A percentile compares a stretch with the other conserved stretches of the same genome.
Evolutionary conservation across 2,113 vertebrate genomes (phyloP).

Genomic region (Saimiri boliviensis): DNA sequence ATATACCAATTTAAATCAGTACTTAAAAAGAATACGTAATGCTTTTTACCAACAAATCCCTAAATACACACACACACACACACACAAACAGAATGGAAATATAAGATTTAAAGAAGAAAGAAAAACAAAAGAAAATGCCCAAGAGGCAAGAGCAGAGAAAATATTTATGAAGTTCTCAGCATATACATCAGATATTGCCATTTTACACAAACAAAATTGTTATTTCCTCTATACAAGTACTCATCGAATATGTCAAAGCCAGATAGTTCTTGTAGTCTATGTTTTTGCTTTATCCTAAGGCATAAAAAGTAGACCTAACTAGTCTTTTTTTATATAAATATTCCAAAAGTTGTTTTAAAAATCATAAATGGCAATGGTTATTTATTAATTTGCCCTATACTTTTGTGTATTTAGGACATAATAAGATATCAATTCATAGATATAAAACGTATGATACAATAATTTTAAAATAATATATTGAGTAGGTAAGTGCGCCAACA

Average conservation of each 20-base stretch:
- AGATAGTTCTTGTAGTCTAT: neutral
- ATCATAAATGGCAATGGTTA: neutral
- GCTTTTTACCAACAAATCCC: neutral
- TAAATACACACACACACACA: neutral
- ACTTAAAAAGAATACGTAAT: neutral
- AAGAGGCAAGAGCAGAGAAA: slow-evolving; percentile 33
- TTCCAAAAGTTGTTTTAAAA: neutral
- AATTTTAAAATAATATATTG: neutral
- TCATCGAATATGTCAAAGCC: neutral
- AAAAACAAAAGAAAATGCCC: neutral
- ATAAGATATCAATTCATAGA: neutral
- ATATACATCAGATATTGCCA: neutral
- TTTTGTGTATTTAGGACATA: neutral
- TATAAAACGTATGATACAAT: neutral
- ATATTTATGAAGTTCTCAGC: neutral
- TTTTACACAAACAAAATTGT: neutral
- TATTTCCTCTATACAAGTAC: neutral
- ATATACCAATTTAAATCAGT: neutral
- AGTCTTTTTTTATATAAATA: neutral
- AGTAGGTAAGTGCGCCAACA: neutral
- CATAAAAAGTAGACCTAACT: neutral
- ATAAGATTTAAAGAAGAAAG: neutral
- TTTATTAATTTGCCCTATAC: neutral
- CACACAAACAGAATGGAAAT: neutral
- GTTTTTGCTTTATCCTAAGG: neutral